Evolutionary conservation across 2,113 vertebrate species (phyloP).

Genomic region (Trogon surrucura): DNA sequence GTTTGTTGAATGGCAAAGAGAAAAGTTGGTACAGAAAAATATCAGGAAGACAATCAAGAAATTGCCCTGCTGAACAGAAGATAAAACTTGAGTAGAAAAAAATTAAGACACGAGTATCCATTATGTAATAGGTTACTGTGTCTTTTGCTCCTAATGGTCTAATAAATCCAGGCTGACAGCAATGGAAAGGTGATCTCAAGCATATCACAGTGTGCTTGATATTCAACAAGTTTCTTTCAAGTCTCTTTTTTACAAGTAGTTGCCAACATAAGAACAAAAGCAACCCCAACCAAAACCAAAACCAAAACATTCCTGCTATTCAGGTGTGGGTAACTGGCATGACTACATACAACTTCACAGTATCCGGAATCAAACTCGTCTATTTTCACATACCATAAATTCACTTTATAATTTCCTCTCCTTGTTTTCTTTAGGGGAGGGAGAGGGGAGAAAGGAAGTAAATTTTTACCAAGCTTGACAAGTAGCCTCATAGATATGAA

Average conservation of each 20-base stretch:
- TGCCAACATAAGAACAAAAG: background rate
- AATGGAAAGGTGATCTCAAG: background rate
- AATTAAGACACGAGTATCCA: background rate
- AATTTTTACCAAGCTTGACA: background rate
- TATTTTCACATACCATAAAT: background rate
- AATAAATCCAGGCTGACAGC: background rate
- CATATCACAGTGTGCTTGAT: background rate
- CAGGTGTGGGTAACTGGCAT: background rate
- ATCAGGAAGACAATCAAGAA: background rate
- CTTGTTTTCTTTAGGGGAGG: background rate
- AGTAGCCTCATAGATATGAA: background rate
- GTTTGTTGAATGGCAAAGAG: background rate
- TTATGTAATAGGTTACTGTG: background rate
- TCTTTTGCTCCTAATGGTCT: background rate
- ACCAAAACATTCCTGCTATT: background rate
- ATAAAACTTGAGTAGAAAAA: background rate
- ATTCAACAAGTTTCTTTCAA: background rate
- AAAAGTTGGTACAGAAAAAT: background rate
- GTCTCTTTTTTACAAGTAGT: background rate
- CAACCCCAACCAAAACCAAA: background rate
- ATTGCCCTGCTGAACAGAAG: background rate
- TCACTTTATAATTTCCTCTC: background rate
- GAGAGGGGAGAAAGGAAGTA: background rate
- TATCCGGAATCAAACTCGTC: background rate
- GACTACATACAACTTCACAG: background rate